Percentiles rank a stretch among this genome's conserved stretches.
phyloP scores from a whole-genome alignment of 2,113 vertebrate species.

The Zosterops borbonicus region DNA sequence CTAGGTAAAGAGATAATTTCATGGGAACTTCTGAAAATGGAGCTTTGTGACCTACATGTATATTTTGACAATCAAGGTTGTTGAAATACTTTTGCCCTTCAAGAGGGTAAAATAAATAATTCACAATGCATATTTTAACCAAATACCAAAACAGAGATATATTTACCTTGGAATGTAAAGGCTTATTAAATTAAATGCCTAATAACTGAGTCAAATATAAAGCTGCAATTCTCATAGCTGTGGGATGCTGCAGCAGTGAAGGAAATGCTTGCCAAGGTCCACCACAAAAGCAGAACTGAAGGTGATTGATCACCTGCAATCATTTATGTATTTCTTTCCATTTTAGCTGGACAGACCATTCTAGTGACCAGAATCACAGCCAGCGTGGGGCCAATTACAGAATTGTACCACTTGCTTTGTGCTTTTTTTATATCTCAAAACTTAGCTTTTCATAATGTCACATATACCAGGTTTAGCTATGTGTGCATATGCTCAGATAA shows the following conservation, averaged over 20 bases:
- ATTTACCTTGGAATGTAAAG: neutral
- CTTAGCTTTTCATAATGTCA: neutral
- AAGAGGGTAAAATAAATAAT: conserved; percentile 14
- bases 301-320: neutral
- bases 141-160: neutral
- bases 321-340: neutral
- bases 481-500: neutral
- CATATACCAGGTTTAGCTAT: neutral
- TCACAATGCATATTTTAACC: neutral
- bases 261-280: neutral
- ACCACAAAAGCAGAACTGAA: neutral
- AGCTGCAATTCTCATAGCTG: neutral
- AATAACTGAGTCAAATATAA: neutral
- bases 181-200: neutral
- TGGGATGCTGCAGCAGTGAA: neutral
- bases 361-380: neutral
- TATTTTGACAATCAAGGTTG: neutral
- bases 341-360: neutral
- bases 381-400: neutral
- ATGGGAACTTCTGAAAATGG: neutral
- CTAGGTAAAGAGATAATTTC: conserved; percentile 48
- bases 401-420: neutral
- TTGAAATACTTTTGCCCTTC: conserved; percentile 15
- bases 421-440: neutral
- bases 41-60: neutral